Evolutionary conservation across 2,797 vertebrate genomes (phyloP).

Genomic region (Serranus cabrilla): DNA sequence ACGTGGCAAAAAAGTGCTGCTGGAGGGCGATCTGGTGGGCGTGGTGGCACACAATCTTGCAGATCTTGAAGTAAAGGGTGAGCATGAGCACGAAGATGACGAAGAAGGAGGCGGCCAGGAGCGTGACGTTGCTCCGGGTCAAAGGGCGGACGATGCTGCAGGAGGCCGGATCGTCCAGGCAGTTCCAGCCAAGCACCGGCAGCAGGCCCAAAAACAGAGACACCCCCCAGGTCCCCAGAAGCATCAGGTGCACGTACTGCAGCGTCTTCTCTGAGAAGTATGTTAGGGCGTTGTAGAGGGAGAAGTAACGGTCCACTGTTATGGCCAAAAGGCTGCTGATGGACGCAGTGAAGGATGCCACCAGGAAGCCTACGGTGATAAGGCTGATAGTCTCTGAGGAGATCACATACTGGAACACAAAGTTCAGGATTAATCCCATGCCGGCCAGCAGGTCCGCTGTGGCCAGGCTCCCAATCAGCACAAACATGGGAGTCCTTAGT

Average conservation of each 20-base stretch:
- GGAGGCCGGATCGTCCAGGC: slow-evolving; percentile 87
- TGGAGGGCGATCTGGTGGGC: slow-evolving; percentile 98
- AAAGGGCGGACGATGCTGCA: slow-evolving; percentile 96
- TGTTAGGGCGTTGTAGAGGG: slow-evolving; percentile 96
- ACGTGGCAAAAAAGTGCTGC: slow-evolving; percentile 95
- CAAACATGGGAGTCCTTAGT: slow-evolving; percentile 96
- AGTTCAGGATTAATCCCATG: slow-evolving; percentile 96
- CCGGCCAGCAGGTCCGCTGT: slow-evolving; percentile 96
- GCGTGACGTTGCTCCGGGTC: slow-evolving; percentile 92
- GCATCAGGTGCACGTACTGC: slow-evolving; percentile 93
- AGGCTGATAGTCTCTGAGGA: slow-evolving; percentile 96
- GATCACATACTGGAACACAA: slow-evolving; percentile 95
- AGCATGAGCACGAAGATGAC: slow-evolving; percentile 95
- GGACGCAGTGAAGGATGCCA: slow-evolving; percentile 97
- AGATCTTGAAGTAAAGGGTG: slow-evolving; percentile 96
- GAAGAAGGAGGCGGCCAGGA: slow-evolving; percentile 94
- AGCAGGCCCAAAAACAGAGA: slow-evolving; percentile 93
- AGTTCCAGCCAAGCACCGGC: slow-evolving; percentile 98
- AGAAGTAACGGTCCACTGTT: slow-evolving; percentile 97
- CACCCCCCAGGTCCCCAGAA: slow-evolving; percentile 92
- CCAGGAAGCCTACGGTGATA: slow-evolving; percentile 96
- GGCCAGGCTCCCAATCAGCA: slow-evolving; percentile 97
- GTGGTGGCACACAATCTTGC: slow-evolving; percentile 96
- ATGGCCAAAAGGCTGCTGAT: slow-evolving; percentile 97
- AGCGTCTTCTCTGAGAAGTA: slow-evolving; percentile 97